These are phyloP conservation scores for Microchirus variegatus DNA, from an alignment of 2,797 vertebrate species.

Conservation along the genomic window DNA sequence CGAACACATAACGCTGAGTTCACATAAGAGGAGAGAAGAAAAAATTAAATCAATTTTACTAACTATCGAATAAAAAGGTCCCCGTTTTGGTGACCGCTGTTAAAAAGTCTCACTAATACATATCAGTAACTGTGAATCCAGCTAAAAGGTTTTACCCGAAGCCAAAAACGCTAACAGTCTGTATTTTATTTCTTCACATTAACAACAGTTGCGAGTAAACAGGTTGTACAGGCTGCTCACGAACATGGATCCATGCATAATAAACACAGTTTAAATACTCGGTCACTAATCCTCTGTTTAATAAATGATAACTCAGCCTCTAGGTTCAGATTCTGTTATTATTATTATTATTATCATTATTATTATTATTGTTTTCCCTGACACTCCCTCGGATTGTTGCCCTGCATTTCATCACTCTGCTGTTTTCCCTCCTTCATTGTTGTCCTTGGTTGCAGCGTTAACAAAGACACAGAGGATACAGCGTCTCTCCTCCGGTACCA, in stretches of 20 bases:
- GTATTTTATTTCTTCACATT: no score
- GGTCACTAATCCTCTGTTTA: not conserved
- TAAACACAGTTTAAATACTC: not conserved
- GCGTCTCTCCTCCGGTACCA: slow-evolving; percentile 31
- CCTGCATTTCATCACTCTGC: slow-evolving; percentile 51
- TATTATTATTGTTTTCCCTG: not conserved
- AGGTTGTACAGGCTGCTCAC: not conserved
- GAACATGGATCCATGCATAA: not conserved
- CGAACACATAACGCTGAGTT: no score
- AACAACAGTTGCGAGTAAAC: not conserved
- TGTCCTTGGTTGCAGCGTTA: slow-evolving; percentile 64
- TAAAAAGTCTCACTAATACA: no score
- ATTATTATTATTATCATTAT: not conserved
- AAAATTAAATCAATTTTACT: no score
- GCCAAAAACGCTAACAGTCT: no score
- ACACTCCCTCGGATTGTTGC: slow-evolving; percentile 27
- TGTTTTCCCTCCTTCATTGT: slow-evolving; percentile 36
- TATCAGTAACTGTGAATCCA: no score
- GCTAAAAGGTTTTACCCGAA: no score
- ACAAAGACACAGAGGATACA: slow-evolving; percentile 67
- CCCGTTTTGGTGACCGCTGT: no score
- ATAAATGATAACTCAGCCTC: not conserved
- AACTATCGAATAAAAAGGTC: no score
- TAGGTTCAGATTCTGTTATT: slow-evolving; percentile 1
- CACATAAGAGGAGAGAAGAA: no score